Evolutionary conservation across 2,888 invertebrate genomes (phyloP).

Genomic region (Euplagia quadripunctaria): DNA sequence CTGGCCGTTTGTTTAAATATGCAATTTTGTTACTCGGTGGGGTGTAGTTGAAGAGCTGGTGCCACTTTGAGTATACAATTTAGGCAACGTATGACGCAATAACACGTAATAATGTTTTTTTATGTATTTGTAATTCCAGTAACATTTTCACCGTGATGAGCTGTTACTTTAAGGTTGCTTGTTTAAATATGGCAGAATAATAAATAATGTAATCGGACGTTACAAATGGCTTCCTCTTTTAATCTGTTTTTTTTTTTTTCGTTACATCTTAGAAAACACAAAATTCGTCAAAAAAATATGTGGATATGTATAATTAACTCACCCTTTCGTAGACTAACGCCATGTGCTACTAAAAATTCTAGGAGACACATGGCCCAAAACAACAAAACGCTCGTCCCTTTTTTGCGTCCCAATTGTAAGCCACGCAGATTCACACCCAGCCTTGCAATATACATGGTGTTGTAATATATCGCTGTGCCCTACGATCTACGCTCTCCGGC

Average conservation of each 20-base stretch:
- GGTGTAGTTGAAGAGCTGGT: constrained; percentile 1
- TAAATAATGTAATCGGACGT: neutral
- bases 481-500: constrained; percentile 40
- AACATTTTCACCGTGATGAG: too few species aligned
- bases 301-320: neutral
- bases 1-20: constrained; percentile 19
- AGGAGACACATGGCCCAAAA: constrained; percentile 12
- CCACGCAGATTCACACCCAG: constrained; percentile 49
- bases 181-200: neutral
- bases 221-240: neutral
- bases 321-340: neutral
- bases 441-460: constrained; percentile 50
- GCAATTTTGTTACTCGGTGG: constrained; percentile 20
- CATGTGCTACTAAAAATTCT: constrained; percentile 11
- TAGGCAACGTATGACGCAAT: neutral
- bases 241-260: neutral
- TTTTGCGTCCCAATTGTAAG: constrained; percentile 36
- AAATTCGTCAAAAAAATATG: neutral
- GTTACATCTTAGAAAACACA: too few species aligned
- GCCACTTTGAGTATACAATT: neutral
- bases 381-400: constrained; percentile 31
- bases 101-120: neutral
- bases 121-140: neutral
- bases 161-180: too few species aligned
- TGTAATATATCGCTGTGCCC: constrained; percentile 43